These are phyloP conservation scores for Clusia tigrina DNA, from an alignment of 2,888 invertebrate species.

Conservation along the genomic window DNA sequence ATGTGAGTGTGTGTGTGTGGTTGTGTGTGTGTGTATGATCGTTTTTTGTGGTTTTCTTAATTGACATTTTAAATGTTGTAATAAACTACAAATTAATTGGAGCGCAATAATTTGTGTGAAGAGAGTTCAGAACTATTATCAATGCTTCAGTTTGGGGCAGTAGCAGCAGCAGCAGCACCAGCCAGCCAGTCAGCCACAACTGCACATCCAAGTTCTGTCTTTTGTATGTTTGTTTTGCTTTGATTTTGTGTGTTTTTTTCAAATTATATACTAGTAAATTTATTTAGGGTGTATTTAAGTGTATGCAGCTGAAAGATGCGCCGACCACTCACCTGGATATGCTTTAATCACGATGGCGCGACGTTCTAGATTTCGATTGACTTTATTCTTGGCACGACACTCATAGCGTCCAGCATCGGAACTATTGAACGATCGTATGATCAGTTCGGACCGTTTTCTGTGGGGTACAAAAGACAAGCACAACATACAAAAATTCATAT, in stretches of 20 bases:
- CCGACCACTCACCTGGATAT: conserved; percentile 59
- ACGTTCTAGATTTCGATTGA: conserved; percentile 58
- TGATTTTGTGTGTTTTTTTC: neutral
- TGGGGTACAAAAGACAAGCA: conserved; percentile 59
- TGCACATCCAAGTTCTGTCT: conserved; percentile 32
- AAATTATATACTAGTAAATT: neutral
- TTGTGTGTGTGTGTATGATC: neutral
- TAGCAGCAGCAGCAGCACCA: no score
- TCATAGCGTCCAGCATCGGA: conserved; percentile 83
- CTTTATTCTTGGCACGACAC: conserved; percentile 75
- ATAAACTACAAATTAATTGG: conserved; percentile 55
- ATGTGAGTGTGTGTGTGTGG: neutral
- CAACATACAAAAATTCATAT: conserved; percentile 18
- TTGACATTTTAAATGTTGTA: conserved; percentile 32
- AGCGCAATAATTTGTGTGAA: conserved; percentile 36
- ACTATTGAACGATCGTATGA: conserved; percentile 76
- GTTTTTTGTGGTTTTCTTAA: conserved; percentile 8
- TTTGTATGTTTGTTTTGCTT: conserved; percentile 7
- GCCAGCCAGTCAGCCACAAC: no score
- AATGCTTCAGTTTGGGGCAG: no score
- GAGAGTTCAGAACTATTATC: conserved; percentile 2
- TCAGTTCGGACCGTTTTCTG: conserved; percentile 85
- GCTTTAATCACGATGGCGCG: conserved; percentile 62
- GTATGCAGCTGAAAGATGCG: conserved; percentile 1
- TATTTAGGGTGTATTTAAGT: neutral